phyloP scores from a whole-genome alignment of 2,113 vertebrate species.

The Ameiurus melas region DNA sequence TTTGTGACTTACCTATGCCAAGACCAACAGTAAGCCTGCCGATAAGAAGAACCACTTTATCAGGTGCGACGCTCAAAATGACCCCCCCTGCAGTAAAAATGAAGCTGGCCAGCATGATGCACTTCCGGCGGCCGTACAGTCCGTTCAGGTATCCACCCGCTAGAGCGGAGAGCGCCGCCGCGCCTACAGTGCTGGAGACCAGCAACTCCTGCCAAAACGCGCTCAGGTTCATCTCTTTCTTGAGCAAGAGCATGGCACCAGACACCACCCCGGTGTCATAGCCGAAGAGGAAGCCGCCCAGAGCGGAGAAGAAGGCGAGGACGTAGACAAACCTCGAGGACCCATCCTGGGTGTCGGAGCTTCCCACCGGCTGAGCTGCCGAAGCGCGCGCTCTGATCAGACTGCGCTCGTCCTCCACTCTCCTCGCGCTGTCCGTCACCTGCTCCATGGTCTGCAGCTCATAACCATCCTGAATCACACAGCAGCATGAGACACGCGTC shows the following conservation, averaged over 20 bases:
- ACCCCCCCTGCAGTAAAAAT: conserved; percentile 82
- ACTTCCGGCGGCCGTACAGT: conserved; percentile 78
- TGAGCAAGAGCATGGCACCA: conserved; percentile 92
- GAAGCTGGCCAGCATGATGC: conserved; percentile 87
- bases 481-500: conserved; percentile 62
- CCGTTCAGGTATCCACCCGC: conserved; percentile 83
- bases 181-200: conserved; percentile 89
- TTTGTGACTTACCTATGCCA: conserved; percentile 84
- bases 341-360: conserved; percentile 71
- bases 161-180: conserved; percentile 86
- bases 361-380: conserved; percentile 52
- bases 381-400: conserved; percentile 66
- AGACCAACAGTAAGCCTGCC: conserved; percentile 88
- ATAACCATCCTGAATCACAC: conserved; percentile 76
- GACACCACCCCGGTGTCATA: conserved; percentile 97
- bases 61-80: conserved; percentile 74
- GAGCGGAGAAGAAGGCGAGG: conserved; percentile 81
- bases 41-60: conserved; percentile 83
- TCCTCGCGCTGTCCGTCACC: conserved; percentile 75
- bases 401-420: conserved; percentile 70
- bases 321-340: conserved; percentile 77
- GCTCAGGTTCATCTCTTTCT: conserved; percentile 85
- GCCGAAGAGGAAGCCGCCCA: conserved; percentile 94
- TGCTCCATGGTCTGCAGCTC: conserved; percentile 75
- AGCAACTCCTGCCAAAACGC: conserved; percentile 94